phyloP scores from a whole-genome alignment of 2,113 vertebrate genomes.

The Piliocolobus tephrosceles region DNA sequence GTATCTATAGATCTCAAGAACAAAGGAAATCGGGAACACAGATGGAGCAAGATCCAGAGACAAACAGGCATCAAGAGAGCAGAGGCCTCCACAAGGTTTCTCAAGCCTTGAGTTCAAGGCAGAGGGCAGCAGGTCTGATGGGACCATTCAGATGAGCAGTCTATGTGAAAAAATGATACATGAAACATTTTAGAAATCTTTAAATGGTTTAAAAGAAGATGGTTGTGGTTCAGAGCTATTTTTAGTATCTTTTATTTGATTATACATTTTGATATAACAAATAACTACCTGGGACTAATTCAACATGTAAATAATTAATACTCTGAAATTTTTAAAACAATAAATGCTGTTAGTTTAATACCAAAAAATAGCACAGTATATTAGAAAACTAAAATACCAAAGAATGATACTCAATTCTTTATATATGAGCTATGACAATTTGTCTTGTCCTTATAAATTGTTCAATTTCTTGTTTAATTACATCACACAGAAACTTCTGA shows the following conservation, averaged over 20 bases:
- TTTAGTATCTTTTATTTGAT: neutral
- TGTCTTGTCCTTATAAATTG: neutral
- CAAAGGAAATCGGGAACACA: neutral
- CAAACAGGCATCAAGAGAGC: neutral
- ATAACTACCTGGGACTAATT: neutral
- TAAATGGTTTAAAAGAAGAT: neutral
- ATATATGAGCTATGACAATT: neutral
- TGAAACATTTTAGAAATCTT: neutral
- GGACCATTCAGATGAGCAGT: neutral
- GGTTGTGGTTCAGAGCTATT: neutral
- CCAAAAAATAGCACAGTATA: neutral
- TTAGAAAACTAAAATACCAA: slow-evolving; percentile 1
- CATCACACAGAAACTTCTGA: neutral
- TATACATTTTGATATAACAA: neutral
- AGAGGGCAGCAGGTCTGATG: neutral
- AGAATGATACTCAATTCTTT: neutral
- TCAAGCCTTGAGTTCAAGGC: neutral
- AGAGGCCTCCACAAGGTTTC: neutral
- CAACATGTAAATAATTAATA: neutral
- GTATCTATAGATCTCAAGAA: neutral
- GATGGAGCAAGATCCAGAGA: neutral
- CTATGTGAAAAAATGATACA: neutral
- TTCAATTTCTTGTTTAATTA: neutral
- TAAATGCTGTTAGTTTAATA: neutral
- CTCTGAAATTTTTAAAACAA: neutral